Evolutionary conservation across 2,888 invertebrate genomes (phyloP).

Genomic region (Chydorus sphaericus): DNA sequence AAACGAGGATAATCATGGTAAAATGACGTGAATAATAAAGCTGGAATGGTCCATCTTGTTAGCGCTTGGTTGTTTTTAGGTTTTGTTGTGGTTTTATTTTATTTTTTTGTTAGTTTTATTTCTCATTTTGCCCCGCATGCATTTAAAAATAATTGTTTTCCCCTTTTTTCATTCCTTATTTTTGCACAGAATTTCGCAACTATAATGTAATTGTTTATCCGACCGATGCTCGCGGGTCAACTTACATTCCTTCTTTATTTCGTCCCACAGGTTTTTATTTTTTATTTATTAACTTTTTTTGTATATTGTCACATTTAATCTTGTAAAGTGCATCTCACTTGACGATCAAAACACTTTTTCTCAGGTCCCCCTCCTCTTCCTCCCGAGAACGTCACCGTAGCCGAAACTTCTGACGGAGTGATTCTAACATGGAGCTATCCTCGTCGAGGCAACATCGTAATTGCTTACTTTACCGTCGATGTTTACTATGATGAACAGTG

Average conservation of each 20-base stretch:
- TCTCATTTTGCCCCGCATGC: background rate
- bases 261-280: conserved; percentile 50
- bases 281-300: conserved; percentile 16
- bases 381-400: conserved; percentile 77
- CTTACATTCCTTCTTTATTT: conserved; percentile 51
- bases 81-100: background rate
- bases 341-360: conserved; percentile 14
- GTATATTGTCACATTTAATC: background rate
- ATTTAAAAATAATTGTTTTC: no score
- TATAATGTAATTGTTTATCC: conserved; percentile 58
- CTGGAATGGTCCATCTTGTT: background rate
- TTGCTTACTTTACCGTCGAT: conserved; percentile 81
- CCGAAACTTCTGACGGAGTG: conserved; percentile 77
- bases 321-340: conserved; percentile 5
- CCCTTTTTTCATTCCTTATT: background rate
- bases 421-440: conserved; percentile 64
- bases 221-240: conserved; percentile 55
- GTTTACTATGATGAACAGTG: conserved; percentile 62
- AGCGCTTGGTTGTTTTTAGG: background rate
- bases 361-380: conserved; percentile 82
- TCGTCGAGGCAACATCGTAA: conserved; percentile 53
- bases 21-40: background rate
- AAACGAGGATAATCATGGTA: conserved; percentile 3
- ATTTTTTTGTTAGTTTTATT: background rate
- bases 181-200: conserved; percentile 48